Evolutionary conservation across 2,797 vertebrate species (phyloP), one percentile per base, ranked within the genome.

Genomic region (Adrianichthys oophorus): DNA sequence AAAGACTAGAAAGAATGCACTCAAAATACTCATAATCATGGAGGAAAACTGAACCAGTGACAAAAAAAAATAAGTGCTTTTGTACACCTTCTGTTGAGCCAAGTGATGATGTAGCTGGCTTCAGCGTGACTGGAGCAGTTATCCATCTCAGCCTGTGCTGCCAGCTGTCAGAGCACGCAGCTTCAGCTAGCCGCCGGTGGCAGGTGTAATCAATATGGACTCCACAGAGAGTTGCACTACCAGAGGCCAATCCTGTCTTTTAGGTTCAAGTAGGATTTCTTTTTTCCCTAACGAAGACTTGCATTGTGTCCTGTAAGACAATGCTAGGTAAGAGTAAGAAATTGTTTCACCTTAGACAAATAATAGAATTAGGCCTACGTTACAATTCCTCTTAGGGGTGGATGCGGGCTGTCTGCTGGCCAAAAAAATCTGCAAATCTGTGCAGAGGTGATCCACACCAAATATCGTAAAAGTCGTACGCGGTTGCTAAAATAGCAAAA

Each of bases 141-240:
- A 87, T 88, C 86, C 82, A 88, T 89, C 87, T 87, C 66, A 47
- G 73, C 78, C 79, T 76, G 68, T 59, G 79, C 85, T 87, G 81
- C 85, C 79, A 83, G 78, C 85, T 87, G 85, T 85, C 88, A 85
- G 82, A 85, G 75, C 68, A 73, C 83, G 79, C 69, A 80, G 85
- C 80, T 85, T 75, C 71, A 75, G 80, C 87, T 80, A 83, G 84
- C 85, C 59, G 79, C 82, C 76, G 74, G 83, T 87, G 86, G 87
- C 85, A 89, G 89, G 80, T 88, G 82, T 85, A 88, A 87, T 90
- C 89, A 90, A 90, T 88, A 88, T 79, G 79, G 89, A 88, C 83
- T 88, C 86, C 82, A 78, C 83, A 78, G 89, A 89, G 87, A 85
- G 82, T 85, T 83, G 78, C 84, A 87, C 82, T 85, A 87, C 84